phyloP scores from a whole-genome alignment of 2,113 vertebrate genomes.

The Alosa alosa region DNA sequence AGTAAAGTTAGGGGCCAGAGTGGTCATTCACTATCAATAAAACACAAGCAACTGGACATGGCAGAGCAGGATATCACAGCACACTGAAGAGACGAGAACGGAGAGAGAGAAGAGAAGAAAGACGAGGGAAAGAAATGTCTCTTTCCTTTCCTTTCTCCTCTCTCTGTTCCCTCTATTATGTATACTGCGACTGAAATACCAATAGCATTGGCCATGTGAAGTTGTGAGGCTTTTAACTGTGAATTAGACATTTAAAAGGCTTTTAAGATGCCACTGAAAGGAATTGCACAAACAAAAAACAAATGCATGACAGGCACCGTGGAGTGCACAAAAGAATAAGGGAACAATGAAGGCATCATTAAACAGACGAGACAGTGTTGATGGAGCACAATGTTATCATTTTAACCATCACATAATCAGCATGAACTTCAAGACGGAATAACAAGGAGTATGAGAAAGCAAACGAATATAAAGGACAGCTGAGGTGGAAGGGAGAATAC shows the following conservation, averaged over 20 bases:
- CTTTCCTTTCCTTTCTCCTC: no score
- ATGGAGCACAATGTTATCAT: background rate
- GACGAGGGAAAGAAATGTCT: no score
- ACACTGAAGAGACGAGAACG: background rate
- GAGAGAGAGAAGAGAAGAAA: no score
- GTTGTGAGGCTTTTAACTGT: background rate
- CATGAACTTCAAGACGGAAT: background rate
- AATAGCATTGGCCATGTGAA: background rate
- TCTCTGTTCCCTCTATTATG: no score
- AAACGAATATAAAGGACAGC: background rate
- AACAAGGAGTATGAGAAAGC: background rate
- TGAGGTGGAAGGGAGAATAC: background rate
- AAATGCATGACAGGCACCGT: background rate
- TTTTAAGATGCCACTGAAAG: background rate
- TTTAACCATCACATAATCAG: background rate
- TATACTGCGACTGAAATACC: no score
- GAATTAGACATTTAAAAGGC: background rate
- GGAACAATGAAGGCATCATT: background rate
- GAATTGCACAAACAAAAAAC: background rate
- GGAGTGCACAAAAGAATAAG: background rate
- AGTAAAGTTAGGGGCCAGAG: constrained; percentile 46
- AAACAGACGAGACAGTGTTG: background rate
- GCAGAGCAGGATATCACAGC: background rate
- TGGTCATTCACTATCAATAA: constrained; percentile 52
- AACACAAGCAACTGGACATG: background rate